Evolutionary conservation across 2,888 invertebrate species (phyloP).

Genomic region (Lymantria monacha): DNA sequence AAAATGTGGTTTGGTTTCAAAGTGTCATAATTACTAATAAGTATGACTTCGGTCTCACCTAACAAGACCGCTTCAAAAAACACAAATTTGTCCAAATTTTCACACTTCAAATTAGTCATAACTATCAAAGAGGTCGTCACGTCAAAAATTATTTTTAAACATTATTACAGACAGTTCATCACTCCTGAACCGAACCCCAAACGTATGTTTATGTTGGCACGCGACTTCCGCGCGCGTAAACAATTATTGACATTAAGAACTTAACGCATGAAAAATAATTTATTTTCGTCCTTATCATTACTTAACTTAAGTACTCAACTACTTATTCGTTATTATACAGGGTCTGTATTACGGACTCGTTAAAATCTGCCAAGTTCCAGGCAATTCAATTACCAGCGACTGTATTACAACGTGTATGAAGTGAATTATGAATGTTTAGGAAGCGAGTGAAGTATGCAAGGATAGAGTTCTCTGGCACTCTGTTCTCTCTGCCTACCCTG

Average conservation of each 20-base stretch:
- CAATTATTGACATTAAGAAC: slow-evolving; percentile 46
- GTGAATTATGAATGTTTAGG: too few relatives aligned
- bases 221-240: slow-evolving; percentile 55
- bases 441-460: too few relatives aligned
- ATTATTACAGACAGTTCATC: slow-evolving; percentile 31
- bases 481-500: too few relatives aligned
- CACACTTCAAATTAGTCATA: slow-evolving; percentile 38
- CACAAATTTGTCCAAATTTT: slow-evolving; percentile 24
- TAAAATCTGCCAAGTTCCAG: too few relatives aligned
- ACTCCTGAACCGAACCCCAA: slow-evolving; percentile 42
- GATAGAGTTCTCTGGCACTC: too few relatives aligned
- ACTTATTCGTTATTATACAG: too few relatives aligned
- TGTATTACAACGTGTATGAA: too few relatives aligned
- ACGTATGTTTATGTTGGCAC: slow-evolving; percentile 52
- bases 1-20: not conserved
- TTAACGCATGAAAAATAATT: slow-evolving; percentile 35
- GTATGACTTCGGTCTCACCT: not conserved
- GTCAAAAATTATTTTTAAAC: slow-evolving; percentile 34
- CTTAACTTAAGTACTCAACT: too few relatives aligned
- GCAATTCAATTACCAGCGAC: too few relatives aligned
- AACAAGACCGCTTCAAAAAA: not conserved
- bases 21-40: not conserved
- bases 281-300: too few relatives aligned
- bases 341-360: too few relatives aligned
- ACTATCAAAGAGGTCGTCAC: slow-evolving; percentile 39